Evolutionary conservation across 2,797 vertebrate species (phyloP).

Genomic region (Betta splendens): DNA sequence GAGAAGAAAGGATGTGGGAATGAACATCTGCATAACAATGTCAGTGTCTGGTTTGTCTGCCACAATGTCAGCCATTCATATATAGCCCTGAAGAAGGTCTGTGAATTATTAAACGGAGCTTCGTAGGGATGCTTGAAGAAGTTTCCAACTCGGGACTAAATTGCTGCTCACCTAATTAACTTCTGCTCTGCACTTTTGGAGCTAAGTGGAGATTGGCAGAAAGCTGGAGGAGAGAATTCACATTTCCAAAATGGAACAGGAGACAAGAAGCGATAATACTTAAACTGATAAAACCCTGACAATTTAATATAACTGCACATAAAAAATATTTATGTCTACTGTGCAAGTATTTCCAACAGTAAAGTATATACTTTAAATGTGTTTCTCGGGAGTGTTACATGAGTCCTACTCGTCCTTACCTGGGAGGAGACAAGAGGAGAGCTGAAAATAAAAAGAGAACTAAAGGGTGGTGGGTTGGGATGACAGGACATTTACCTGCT

Average conservation of each 20-base stretch:
- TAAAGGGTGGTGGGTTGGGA: slow-evolving; percentile 42
- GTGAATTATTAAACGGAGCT: slow-evolving; percentile 74
- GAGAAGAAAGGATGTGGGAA: slow-evolving; percentile 66
- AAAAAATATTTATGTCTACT: slow-evolving; percentile 27
- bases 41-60: slow-evolving; percentile 68
- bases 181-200: slow-evolving; percentile 39
- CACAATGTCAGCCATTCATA: slow-evolving; percentile 71
- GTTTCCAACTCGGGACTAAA: slow-evolving; percentile 64
- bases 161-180: slow-evolving; percentile 62
- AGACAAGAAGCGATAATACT: slow-evolving; percentile 21
- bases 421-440: slow-evolving; percentile 28
- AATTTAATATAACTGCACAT: slow-evolving; percentile 9
- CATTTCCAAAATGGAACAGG: slow-evolving; percentile 23
- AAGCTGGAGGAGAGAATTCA: slow-evolving; percentile 30
- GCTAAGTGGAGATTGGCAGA: slow-evolving; percentile 37
- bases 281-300: slow-evolving; percentile 1
- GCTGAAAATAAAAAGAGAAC: slow-evolving; percentile 40
- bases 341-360: slow-evolving; percentile 12
- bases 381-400: slow-evolving; percentile 16
- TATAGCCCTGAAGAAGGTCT: slow-evolving; percentile 69
- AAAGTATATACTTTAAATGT: slow-evolving; percentile 18
- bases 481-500: slow-evolving; percentile 63
- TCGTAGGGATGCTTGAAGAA: slow-evolving; percentile 53
- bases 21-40: slow-evolving; percentile 80
- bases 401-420: slow-evolving; percentile 19